phyloP scores from a whole-genome alignment of 2,797 vertebrate species.

The Anguilla anguilla region DNA sequence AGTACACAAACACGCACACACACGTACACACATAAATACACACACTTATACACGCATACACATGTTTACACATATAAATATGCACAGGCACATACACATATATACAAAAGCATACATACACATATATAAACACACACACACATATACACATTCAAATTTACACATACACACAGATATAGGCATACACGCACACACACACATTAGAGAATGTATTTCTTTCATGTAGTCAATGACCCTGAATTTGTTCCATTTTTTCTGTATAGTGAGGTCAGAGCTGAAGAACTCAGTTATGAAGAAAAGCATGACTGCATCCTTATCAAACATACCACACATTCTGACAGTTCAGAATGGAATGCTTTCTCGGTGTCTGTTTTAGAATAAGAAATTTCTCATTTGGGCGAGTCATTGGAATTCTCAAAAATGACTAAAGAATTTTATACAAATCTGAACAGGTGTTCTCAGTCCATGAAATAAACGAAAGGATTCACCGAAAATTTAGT shows the following conservation, averaged over 20 bases:
- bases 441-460: not conserved
- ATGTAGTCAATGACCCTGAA: not conserved
- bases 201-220: not conserved
- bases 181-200: not conserved
- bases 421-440: not conserved
- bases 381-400: not conserved
- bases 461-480: not conserved
- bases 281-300: not conserved
- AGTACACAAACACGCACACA: not conserved
- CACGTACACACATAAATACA: not conserved
- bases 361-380: not conserved
- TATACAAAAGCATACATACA: not conserved
- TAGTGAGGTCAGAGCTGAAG: conserved; percentile 1
- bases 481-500: not conserved
- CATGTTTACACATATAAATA: too few species aligned
- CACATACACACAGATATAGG: not conserved
- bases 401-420: not conserved
- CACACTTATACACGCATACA: not conserved
- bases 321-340: conserved; percentile 1
- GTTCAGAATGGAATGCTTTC: not conserved
- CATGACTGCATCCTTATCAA: conserved; percentile 1
- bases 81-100: not conserved
- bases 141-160: not conserved
- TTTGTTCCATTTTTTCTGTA: not conserved
- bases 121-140: not conserved